These are phyloP conservation scores for Eleutherodactylus coqui DNA, from an alignment of 2,797 vertebrate genomes.

Conservation along the genomic window DNA sequence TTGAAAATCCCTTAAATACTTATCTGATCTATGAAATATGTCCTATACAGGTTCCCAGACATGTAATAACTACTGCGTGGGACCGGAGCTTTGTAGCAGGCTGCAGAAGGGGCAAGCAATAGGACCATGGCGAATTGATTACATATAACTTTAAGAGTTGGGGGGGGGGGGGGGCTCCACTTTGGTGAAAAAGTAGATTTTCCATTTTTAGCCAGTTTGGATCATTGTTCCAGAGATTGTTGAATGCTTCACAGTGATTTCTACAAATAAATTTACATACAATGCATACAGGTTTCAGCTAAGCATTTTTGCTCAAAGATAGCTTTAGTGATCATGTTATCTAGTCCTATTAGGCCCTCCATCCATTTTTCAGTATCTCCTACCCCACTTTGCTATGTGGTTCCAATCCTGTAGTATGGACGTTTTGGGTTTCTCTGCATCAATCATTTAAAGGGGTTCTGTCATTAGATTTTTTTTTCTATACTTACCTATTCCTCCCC, in stretches of 20 bases:
- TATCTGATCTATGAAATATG: too few relatives aligned
- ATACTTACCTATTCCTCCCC: too few relatives aligned
- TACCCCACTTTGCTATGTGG: background rate
- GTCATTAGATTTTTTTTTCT: too few relatives aligned
- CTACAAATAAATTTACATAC: background rate
- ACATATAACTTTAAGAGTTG: background rate
- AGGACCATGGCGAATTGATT: background rate
- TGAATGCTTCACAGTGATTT: background rate
- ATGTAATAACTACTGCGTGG: too few relatives aligned
- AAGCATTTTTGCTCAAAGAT: too few relatives aligned
- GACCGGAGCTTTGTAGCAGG: too few relatives aligned
- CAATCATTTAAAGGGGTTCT: too few relatives aligned
- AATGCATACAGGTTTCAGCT: background rate
- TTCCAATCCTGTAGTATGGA: background rate
- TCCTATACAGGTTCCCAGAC: too few relatives aligned
- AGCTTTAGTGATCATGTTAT: background rate
- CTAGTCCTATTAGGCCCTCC: background rate
- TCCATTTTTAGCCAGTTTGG: background rate
- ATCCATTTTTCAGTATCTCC: background rate
- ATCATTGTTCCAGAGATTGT: background rate
- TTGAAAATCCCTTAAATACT: too few relatives aligned
- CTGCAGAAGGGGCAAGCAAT: too few relatives aligned
- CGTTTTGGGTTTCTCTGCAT: too few relatives aligned
- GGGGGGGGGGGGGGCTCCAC: background rate
- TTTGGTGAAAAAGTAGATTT: background rate